A percentile compares a stretch with the other conserved stretches of the same genome.
Evolutionary conservation across 2,888 invertebrate species (phyloP).

Genomic region (Eledona agricola): DNA sequence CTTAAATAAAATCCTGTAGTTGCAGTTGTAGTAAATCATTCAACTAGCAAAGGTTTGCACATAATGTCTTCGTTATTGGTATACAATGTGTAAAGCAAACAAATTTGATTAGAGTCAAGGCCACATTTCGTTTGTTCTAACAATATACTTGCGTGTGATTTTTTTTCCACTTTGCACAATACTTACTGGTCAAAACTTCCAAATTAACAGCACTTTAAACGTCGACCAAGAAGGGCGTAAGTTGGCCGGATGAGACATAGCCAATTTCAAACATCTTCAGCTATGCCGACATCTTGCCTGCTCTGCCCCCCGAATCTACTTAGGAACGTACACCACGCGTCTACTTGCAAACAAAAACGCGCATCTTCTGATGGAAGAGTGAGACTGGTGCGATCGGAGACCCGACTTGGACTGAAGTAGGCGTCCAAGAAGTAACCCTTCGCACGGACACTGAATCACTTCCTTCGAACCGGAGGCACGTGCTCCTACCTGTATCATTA

Average conservation of each 20-base stretch:
- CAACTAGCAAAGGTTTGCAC: constrained; percentile 15
- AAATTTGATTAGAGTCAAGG: constrained; percentile 32
- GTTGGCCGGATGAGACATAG: constrained; percentile 87
- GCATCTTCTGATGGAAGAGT: constrained; percentile 17
- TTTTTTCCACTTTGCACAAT: constrained; percentile 20
- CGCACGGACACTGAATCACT: constrained; percentile 52
- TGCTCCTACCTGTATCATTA: constrained; percentile 48
- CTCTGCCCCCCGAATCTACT: constrained; percentile 63
- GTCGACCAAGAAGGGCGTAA: constrained; percentile 65
- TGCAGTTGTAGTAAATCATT: too few species aligned
- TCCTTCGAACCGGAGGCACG: constrained; percentile 55
- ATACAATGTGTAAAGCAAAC: constrained; percentile 29
- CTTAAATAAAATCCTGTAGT: too few species aligned
- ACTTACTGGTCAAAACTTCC: constrained; percentile 19
- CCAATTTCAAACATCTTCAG: constrained; percentile 77
- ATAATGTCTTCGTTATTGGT: constrained; percentile 22
- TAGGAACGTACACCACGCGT: constrained; percentile 23
- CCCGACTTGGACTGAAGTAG: constrained; percentile 34
- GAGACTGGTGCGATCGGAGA: constrained; percentile 37
- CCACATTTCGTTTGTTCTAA: constrained; percentile 28
- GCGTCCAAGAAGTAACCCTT: constrained; percentile 41
- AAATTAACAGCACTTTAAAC: too few species aligned
- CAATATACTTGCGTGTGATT: constrained; percentile 25
- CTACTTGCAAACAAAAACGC: constrained; percentile 33
- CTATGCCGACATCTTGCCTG: constrained; percentile 91